phyloP scores from a whole-genome alignment of 2,797 vertebrate genomes.

The Enteromius radiatus region DNA sequence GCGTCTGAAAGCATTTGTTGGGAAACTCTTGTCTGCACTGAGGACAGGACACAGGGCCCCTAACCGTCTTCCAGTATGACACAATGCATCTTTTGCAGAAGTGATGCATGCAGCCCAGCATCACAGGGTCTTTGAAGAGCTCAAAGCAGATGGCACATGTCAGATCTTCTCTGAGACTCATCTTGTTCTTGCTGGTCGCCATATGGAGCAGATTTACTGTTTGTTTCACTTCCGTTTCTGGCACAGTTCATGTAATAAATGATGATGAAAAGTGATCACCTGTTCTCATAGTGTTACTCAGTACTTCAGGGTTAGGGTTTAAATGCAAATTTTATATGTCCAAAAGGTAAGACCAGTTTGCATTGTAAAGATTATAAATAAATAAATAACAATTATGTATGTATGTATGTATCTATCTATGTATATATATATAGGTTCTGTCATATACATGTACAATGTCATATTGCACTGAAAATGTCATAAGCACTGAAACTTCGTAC shows the following conservation, averaged over 20 bases:
- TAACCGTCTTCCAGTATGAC: slow-evolving; percentile 79
- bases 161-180: slow-evolving; percentile 84
- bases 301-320: background rate
- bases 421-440: too few species aligned
- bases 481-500: background rate
- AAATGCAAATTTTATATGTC: background rate
- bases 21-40: slow-evolving; percentile 84
- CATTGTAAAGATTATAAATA: background rate
- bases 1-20: slow-evolving; percentile 78
- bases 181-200: slow-evolving; percentile 58
- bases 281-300: background rate
- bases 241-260: background rate
- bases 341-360: background rate
- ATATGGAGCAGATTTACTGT: slow-evolving; percentile 10
- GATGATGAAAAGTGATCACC: slow-evolving; percentile 2
- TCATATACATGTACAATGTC: background rate
- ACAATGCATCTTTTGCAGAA: slow-evolving; percentile 86
- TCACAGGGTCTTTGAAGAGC: slow-evolving; percentile 85
- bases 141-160: slow-evolving; percentile 89
- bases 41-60: slow-evolving; percentile 75
- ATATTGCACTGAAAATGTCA: background rate
- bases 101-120: slow-evolving; percentile 90
- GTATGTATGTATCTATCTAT: too few species aligned
- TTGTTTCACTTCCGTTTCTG: slow-evolving; percentile 55
- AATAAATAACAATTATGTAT: too few species aligned